Percentiles rank a stretch among this genome's conserved stretches.
phyloP scores from a whole-genome alignment of 64 coral and sea anemone species.

The Catalaphyllia jardinei region DNA sequence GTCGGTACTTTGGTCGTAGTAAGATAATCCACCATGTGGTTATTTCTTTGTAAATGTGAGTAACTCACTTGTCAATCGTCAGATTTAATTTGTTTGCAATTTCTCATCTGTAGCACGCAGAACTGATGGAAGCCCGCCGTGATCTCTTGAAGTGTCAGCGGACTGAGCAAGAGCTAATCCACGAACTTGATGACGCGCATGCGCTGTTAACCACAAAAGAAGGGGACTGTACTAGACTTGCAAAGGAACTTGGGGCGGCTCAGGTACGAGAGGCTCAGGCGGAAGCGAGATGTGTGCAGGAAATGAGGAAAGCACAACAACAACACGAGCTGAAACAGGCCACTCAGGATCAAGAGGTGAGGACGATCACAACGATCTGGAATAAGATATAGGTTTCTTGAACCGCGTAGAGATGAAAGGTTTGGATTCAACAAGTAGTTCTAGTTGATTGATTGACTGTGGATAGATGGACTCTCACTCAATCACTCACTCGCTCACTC shows the following conservation, averaged over 20 bases:
- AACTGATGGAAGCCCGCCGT: slow-evolving; percentile 90
- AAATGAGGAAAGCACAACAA: slow-evolving; percentile 80
- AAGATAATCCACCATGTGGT: no score
- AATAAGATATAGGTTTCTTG: no score
- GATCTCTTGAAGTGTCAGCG: slow-evolving; percentile 81
- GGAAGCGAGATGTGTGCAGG: slow-evolving; percentile 89
- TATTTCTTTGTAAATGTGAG: no score
- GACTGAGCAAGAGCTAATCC: slow-evolving; percentile 89
- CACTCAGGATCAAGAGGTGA: slow-evolving; percentile 81
- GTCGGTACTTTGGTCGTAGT: no score
- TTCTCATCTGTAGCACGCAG: slow-evolving; percentile 71
- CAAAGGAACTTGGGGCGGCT: slow-evolving; percentile 96
- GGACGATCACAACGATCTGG: background rate
- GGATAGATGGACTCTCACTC: no score
- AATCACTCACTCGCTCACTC: no score
- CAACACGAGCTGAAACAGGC: slow-evolving; percentile 79
- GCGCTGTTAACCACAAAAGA: slow-evolving; percentile 83
- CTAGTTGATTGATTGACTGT: no score
- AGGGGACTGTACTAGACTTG: slow-evolving; percentile 86
- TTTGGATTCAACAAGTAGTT: no score
- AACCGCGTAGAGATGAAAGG: no score
- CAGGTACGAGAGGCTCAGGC: slow-evolving; percentile 96
- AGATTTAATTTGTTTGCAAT: background rate
- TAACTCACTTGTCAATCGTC: background rate
- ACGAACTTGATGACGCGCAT: slow-evolving; percentile 92